Conservation (phyloP, 53 echinoderm and acorn worm species). For the Henricia sp. region DNA sequence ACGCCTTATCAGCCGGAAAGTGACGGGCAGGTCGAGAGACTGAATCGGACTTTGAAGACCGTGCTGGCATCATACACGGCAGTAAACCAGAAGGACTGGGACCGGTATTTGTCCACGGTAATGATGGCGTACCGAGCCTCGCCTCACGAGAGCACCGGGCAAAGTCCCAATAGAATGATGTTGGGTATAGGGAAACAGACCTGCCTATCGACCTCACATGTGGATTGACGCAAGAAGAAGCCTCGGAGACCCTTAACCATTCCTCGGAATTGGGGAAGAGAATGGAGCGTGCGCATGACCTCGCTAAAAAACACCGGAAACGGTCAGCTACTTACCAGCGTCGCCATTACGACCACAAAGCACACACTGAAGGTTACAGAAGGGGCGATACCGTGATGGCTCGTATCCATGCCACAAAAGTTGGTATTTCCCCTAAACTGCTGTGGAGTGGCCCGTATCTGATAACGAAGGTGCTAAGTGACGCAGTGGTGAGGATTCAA, state of each 20-base stretch:
- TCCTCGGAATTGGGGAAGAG: not conserved
- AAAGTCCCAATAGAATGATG: constrained; percentile 52
- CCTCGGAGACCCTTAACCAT: not conserved
- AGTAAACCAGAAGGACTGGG: constrained; percentile 48
- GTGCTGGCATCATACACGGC: constrained; percentile 35
- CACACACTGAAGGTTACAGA: not conserved
- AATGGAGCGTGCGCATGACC: constrained; percentile 21
- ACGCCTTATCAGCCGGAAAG: constrained; percentile 32
- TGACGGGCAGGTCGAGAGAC: constrained; percentile 43
- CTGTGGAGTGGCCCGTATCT: constrained; percentile 54
- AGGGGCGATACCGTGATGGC: constrained; percentile 43
- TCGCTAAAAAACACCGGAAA: constrained; percentile 3
- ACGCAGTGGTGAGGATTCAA: constrained; percentile 42
- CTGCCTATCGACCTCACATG: constrained; percentile 55
- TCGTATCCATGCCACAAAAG: constrained; percentile 1
- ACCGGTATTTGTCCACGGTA: constrained; percentile 23
- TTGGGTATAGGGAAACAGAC: constrained; percentile 26
- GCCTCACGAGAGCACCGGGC: constrained; percentile 26
- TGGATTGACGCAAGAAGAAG: not conserved
- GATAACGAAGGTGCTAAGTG: constrained; percentile 25
- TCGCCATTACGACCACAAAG: constrained; percentile 10
- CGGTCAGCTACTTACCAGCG: not conserved
- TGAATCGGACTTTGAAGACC: constrained; percentile 51
- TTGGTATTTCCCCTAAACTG: constrained; percentile 51
- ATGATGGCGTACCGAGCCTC: constrained; percentile 59